Base-by-base conservation (phyloP, 2,888 invertebrate genomes). In the Augochlorella aurata region DNA sequence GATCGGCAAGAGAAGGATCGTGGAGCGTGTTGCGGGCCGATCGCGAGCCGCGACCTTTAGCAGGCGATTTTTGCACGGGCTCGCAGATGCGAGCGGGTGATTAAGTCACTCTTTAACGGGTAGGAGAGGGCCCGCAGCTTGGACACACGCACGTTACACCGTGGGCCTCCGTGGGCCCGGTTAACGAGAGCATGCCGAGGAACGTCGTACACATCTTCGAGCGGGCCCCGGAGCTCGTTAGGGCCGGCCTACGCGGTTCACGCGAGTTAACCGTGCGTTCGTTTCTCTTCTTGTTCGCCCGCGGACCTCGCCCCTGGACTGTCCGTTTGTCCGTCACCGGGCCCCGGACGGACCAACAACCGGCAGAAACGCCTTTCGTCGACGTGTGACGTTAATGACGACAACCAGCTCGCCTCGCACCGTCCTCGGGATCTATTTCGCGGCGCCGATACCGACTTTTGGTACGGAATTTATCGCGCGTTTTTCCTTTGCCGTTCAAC, bases 211-310 rank as follows among this genome's bases (percentile, higher is more conserved):
- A 91, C 91, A 89, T 90, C 90, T 87, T 85, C 83, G 71, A 78
- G 65, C 67, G 71, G 63, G 63, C 38, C 61, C 69, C 73, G 85
- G 87, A 88, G 91, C 91, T 92, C 92, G 92, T 92, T 92, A 92
- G 90, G 88, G 61, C 58, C 92, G 79, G 84, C 92, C 92, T 91
- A 91, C 92, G 91, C 92, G 91, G 85, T 91, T 92, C 89, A 91
- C 90, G 90, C 91, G 91, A 91, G 89, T 88, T 84, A 81, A 78
- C 74, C 38, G 38, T 38, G 77, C 75, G 76, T 74, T 75, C 78
- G 84, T 86, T 82, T 73, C 83, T 82, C 74, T 74, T 85, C 85
- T 84, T 86, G 85, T 84, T 85, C 85, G 67, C 52, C 70, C 79
- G 52, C 77, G 70, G 63, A 21, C 80, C 85, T 83, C 85, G 78